Conservation (phyloP, 2,888 invertebrate genomes). For the Spodoptera picta region DNA sequence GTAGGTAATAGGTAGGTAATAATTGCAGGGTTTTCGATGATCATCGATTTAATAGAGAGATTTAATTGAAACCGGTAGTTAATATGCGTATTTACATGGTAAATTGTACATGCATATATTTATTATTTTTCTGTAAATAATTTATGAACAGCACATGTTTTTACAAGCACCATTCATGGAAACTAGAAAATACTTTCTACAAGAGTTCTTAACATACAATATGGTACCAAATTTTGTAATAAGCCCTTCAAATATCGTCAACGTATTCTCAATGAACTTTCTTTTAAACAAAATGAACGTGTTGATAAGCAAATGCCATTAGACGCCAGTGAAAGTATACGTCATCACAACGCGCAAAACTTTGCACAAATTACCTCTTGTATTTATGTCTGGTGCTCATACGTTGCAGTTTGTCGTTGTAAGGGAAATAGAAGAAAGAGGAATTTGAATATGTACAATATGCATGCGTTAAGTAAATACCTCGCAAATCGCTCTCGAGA, state of each 20-base stretch:
- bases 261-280: constrained; percentile 30
- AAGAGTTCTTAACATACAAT: no score
- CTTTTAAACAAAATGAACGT: constrained; percentile 35
- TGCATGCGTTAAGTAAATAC: constrained; percentile 29
- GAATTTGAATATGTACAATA: constrained; percentile 29
- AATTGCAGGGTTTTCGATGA: constrained; percentile 7
- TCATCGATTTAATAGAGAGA: no score
- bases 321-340: constrained; percentile 70
- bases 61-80: no score
- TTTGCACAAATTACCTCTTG: constrained; percentile 68
- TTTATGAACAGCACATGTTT: no score
- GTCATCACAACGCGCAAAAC: constrained; percentile 69
- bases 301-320: constrained; percentile 52
- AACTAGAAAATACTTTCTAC: neutral
- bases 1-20: neutral
- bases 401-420: constrained; percentile 19
- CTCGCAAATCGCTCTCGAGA: constrained; percentile 26
- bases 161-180: neutral
- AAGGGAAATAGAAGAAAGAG: constrained; percentile 52
- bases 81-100: no score
- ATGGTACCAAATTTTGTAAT: neutral
- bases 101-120: no score
- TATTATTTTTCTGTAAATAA: no score
- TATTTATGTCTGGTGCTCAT: constrained; percentile 43
- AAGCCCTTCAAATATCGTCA: neutral